Conservation (phyloP, 2,888 invertebrate genomes). For the Calameuta pallipes region DNA sequence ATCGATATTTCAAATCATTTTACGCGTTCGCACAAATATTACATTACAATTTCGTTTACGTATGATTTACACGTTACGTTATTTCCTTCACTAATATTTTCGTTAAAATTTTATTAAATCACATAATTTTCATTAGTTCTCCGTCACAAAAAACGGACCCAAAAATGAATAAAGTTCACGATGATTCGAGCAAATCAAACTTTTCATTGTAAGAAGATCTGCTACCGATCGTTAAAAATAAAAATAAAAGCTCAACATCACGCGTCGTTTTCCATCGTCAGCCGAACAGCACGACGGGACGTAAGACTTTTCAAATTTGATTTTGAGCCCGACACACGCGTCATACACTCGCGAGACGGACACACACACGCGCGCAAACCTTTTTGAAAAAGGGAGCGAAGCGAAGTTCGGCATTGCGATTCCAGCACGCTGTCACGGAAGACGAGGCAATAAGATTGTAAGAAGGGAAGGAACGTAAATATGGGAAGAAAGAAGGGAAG, state of each 20-base stretch:
- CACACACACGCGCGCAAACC: not conserved
- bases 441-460: not conserved
- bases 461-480: not conserved
- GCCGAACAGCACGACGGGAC: not conserved
- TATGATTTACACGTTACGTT: not conserved
- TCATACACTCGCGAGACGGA: not conserved
- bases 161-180: not conserved
- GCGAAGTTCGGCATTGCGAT: not conserved
- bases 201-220: not conserved
- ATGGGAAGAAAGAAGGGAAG: not conserved
- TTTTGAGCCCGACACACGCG: slow-evolving; percentile 9
- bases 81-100: not conserved
- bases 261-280: not conserved
- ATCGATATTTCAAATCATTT: not conserved
- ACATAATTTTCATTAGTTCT: not conserved
- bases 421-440: not conserved
- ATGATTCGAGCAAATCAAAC: no score
- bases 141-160: no score
- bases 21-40: not conserved
- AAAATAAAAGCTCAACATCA: not conserved
- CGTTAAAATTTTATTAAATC: not conserved
- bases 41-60: not conserved
- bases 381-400: not conserved
- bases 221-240: not conserved
- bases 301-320: not conserved